Base-by-base conservation (phyloP, 2,888 invertebrate species). In the Ligdia adustata region DNA sequence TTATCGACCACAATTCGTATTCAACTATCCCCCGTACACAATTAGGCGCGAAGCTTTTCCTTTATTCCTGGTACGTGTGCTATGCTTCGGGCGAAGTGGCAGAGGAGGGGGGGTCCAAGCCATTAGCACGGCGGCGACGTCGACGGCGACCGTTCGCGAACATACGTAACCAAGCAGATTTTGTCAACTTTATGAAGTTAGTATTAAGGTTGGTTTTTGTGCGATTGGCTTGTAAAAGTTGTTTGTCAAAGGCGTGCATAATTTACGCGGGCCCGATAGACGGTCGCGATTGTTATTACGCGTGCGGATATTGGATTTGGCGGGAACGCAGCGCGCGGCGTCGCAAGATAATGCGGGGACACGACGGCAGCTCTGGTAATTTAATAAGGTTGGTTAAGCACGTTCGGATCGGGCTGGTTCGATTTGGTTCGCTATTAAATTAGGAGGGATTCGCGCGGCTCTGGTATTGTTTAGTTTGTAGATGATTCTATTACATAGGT, bases 251-350 rank as follows among this genome's bases (percentile, higher is more conserved):
- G 62, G 69, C 78, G 81, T 88, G 86, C 87, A 89, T 88, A 89
- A 89, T 88, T 89, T 88, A 89, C 84, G 84, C 82, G 86, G 75
- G 82, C 73, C 80, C 88, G 88, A 87, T 88, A 86, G 87, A 84
- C 82, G 79, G 72, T 79, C 82, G 83, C 87, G 84, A 87, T 83
- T 87, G 89, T 87, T 88, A 89, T 89, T 88, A 83, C 85, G 81
- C 82, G 82, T 77, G 71, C 78, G 87, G 85, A 84, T 88, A 89
- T 89, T 89, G 87, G 86, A 82, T 85, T 83, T 77, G 85, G 82
- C 78, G 76, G 73, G 71, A 72, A 69, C 69, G 65, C 64, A 65
- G 69, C 69, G 66, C 69, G 69, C 69, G 65, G 68, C 72, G 75
- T 75, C 76, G 77, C 72, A 71, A 79, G 83, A 79, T 82, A 79